These are phyloP conservation scores for Pipistrellus nathusii DNA, from an alignment of 2,797 vertebrate species.

Conservation along the genomic window DNA sequence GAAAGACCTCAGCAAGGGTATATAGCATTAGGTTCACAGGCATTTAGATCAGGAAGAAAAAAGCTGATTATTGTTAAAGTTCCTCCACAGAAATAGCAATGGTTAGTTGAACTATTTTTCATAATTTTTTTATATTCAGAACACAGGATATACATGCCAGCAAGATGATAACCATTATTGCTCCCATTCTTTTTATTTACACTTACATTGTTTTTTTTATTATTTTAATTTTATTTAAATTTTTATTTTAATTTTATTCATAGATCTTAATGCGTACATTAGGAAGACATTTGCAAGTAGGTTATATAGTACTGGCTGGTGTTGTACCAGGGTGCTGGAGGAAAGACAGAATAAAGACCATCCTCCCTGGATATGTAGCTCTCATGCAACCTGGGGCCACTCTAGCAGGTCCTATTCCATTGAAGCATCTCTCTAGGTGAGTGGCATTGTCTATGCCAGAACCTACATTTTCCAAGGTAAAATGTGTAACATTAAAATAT, in stretches of 20 bases:
- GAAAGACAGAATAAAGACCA: not conserved
- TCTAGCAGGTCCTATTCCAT: not conserved
- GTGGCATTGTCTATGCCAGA: not conserved
- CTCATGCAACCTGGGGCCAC: not conserved
- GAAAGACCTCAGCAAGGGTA: slow-evolving; percentile 50
- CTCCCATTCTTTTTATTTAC: not conserved
- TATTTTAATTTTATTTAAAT: not conserved
- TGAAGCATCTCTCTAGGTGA: not conserved
- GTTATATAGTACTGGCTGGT: not conserved
- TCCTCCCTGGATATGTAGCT: not conserved
- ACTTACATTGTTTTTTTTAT: not conserved
- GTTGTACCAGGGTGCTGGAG: not conserved
- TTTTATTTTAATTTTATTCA: not conserved
- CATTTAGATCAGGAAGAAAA: slow-evolving; percentile 51
- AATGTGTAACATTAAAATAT: not conserved
- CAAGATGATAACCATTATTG: not conserved
- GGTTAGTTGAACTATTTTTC: not conserved
- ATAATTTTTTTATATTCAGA: not conserved
- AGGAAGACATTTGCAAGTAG: not conserved
- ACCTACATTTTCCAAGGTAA: not conserved
- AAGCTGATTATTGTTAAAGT: not conserved
- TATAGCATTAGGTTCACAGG: slow-evolving; percentile 36
- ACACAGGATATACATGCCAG: not conserved
- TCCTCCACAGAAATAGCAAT: not conserved
- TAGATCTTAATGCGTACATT: not conserved